Evolutionary conservation across 2,113 vertebrate species (phyloP).

Genomic region (Prochilodus magdalenae): DNA sequence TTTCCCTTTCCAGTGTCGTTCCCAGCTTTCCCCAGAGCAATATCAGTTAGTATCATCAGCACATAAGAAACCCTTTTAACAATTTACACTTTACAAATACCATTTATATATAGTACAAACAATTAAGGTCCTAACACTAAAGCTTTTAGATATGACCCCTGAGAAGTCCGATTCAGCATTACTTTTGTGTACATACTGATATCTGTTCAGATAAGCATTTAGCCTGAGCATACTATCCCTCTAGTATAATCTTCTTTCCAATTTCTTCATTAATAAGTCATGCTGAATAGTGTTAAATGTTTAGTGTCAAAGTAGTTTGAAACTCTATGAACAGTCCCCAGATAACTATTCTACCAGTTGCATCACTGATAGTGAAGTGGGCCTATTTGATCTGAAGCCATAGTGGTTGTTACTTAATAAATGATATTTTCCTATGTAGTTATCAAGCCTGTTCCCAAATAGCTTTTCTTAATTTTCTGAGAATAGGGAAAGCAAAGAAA

Average conservation of each 20-base stretch:
- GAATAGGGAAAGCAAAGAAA: neutral
- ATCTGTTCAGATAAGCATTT: neutral
- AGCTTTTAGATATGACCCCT: constrained; percentile 24
- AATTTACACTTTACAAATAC: constrained; percentile 10
- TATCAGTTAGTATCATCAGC: constrained; percentile 36
- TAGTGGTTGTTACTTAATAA: constrained; percentile 16
- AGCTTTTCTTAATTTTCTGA: neutral
- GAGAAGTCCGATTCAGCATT: neutral
- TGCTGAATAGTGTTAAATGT: constrained; percentile 19
- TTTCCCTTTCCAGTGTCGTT: constrained; percentile 1
- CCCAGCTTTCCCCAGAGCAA: constrained; percentile 4
- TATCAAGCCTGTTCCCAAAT: neutral
- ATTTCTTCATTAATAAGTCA: constrained; percentile 23
- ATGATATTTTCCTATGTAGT: neutral
- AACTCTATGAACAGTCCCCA: constrained; percentile 1
- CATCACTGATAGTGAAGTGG: constrained; percentile 8
- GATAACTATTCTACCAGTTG: constrained; percentile 25
- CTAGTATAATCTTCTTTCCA: neutral
- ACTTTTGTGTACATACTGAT: constrained; percentile 6
- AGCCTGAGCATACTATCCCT: neutral
- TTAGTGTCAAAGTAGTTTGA: constrained; percentile 17
- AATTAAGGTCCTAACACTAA: constrained; percentile 17
- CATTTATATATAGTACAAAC: neutral
- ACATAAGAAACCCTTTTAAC: neutral
- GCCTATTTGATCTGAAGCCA: constrained; percentile 23